A percentile compares a stretch with the other conserved stretches of the same genome.
Evolutionary conservation across 2,888 invertebrate genomes (phyloP).

Genomic region (Ferdinandea cuprea): DNA sequence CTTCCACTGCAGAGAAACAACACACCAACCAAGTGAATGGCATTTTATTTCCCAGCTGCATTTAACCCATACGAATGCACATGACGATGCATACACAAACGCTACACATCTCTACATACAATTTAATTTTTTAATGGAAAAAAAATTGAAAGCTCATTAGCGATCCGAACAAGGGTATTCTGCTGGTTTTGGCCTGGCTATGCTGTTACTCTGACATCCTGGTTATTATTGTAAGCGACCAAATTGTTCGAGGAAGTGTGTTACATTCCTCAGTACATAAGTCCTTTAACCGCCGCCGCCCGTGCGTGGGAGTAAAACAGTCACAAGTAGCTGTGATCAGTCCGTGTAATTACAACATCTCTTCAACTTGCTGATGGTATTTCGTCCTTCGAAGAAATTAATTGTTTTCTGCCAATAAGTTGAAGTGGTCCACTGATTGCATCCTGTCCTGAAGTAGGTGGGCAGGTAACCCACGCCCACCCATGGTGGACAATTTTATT

Average conservation of each 20-base stretch:
- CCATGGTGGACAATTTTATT: not conserved
- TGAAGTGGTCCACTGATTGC: slow-evolving; percentile 47
- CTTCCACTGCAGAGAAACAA: slow-evolving; percentile 61
- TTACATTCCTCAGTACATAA: slow-evolving; percentile 21
- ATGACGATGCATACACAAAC: slow-evolving; percentile 23
- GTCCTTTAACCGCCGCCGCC: not conserved
- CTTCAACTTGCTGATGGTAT: slow-evolving; percentile 42
- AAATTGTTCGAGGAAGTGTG: slow-evolving; percentile 35
- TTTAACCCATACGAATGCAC: slow-evolving; percentile 67
- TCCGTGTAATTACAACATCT: slow-evolving; percentile 45
- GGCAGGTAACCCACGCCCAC: not conserved
- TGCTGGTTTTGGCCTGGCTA: slow-evolving; percentile 42
- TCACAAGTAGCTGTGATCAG: slow-evolving; percentile 38
- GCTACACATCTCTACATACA: slow-evolving; percentile 22
- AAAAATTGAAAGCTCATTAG: slow-evolving; percentile 72
- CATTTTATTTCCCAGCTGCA: slow-evolving; percentile 69
- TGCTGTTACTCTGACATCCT: slow-evolving; percentile 45
- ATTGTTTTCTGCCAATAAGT: slow-evolving; percentile 70
- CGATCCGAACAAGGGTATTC: slow-evolving; percentile 65
- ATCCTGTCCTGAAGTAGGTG: slow-evolving; percentile 4
- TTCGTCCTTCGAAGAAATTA: slow-evolving; percentile 53
- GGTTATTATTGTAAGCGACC: slow-evolving; percentile 24
- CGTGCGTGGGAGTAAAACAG: not conserved
- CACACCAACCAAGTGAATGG: slow-evolving; percentile 66
- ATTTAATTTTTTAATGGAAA: slow-evolving; percentile 71